phyloP scores from a whole-genome alignment of 2,888 invertebrate species.

The Julus scandinavius region DNA sequence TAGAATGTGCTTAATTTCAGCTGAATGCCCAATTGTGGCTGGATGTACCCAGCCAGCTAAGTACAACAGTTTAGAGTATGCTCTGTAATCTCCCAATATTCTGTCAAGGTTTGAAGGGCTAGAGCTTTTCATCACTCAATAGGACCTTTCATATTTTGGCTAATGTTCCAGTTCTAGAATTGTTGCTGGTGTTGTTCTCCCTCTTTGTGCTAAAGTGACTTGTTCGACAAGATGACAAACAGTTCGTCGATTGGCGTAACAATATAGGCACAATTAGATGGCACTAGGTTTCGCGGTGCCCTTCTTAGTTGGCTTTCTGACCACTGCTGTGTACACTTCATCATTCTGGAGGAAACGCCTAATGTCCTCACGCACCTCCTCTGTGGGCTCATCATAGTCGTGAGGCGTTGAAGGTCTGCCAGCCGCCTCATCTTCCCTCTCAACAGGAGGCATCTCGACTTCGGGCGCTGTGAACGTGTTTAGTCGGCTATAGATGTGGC shows the following conservation, averaged over 20 bases:
- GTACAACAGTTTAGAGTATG: too few relatives aligned
- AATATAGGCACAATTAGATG: background rate
- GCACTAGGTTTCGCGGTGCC: background rate
- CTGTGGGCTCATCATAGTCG: background rate
- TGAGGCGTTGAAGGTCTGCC: background rate
- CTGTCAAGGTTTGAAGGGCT: background rate
- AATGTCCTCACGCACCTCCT: conserved; percentile 36
- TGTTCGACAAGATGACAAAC: too few relatives aligned
- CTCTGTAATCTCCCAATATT: background rate
- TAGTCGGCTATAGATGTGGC: conserved; percentile 48
- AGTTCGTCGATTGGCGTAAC: too few relatives aligned
- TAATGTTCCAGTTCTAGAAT: background rate
- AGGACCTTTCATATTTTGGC: background rate
- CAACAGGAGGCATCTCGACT: background rate
- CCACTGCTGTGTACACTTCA: conserved; percentile 55
- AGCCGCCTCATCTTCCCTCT: background rate
- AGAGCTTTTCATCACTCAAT: background rate
- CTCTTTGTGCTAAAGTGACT: too few relatives aligned
- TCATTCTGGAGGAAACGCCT: conserved; percentile 54
- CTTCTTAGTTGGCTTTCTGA: conserved; percentile 47
- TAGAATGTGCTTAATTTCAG: too few relatives aligned
- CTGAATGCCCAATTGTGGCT: too few relatives aligned
- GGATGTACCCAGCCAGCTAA: too few relatives aligned
- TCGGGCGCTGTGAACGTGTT: background rate
- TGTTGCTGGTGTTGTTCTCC: too few relatives aligned